Evolutionary conservation across 1,140 invertebrate genomes (phyloP).

Genomic region (Plodia interpunctella): DNA sequence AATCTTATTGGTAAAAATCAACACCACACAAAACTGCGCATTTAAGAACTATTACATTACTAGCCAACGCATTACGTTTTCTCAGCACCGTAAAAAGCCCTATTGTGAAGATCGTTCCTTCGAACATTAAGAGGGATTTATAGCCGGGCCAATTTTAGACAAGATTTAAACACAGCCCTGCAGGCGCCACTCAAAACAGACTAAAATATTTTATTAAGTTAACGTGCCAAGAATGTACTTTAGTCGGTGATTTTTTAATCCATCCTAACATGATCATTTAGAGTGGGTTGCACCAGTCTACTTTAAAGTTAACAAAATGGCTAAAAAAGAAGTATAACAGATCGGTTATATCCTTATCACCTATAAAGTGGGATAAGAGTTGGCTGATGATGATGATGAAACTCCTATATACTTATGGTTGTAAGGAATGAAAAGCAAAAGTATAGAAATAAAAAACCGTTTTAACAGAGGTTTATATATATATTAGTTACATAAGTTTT

Average conservation of each 20-base stretch:
- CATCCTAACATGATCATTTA: no score
- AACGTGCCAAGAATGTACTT: no score
- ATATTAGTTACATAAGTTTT: neutral
- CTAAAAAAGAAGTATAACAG: no score
- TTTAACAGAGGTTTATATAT: neutral
- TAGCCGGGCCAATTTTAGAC: constrained; percentile 34
- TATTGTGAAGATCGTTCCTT: constrained; percentile 35
- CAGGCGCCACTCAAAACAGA: constrained; percentile 14
- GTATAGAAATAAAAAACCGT: no score
- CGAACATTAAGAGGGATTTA: constrained; percentile 40
- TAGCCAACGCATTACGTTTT: constrained; percentile 24
- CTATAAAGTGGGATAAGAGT: no score
- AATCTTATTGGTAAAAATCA: neutral
- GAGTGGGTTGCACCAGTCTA: no score
- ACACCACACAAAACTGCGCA: neutral
- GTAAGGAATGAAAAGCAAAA: no score
- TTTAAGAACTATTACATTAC: constrained; percentile 22
- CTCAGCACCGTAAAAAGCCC: constrained; percentile 25
- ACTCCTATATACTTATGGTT: no score
- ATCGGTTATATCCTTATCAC: no score
- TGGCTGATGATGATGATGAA: no score
- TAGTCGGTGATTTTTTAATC: no score
- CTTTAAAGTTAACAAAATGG: no score
- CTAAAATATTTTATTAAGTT: constrained; percentile 3
- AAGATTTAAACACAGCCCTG: constrained; percentile 34